Evolutionary conservation across 2,797 vertebrate species (phyloP).

Genomic region (Coendou prehensilis): DNA sequence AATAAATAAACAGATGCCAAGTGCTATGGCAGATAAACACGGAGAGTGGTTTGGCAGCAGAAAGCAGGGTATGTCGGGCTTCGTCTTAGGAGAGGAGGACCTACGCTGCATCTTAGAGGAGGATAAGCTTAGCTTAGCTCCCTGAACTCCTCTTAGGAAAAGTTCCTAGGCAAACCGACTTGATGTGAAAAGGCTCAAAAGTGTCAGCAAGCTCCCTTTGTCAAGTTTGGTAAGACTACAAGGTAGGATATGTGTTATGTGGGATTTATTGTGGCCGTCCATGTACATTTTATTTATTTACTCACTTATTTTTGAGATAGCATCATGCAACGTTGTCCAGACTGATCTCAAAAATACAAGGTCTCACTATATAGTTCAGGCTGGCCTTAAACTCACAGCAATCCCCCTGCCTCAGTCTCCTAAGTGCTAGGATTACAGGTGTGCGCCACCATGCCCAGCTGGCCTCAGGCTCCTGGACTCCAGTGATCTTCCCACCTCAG

Average conservation of each 20-base stretch:
- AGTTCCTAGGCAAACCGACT: constrained; percentile 56
- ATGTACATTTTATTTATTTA: constrained; percentile 14
- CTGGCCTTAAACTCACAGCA: not conserved
- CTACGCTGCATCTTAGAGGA: not conserved
- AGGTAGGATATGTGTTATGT: not conserved
- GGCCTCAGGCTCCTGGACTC: not conserved
- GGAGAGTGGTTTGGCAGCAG: not conserved
- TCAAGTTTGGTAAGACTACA: constrained; percentile 8
- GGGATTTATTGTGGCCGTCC: not conserved
- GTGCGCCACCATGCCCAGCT: not conserved
- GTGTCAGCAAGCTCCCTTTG: constrained; percentile 51
- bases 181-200: constrained; percentile 5
- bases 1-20: not conserved
- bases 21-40: not conserved
- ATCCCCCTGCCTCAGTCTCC: not conserved
- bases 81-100: not conserved
- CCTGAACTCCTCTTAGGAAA: not conserved
- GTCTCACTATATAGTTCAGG: not conserved
- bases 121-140: not conserved
- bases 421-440: not conserved
- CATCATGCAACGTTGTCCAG: not conserved
- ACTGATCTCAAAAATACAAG: not conserved
- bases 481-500: not conserved
- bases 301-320: not conserved
- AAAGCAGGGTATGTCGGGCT: not conserved